Percentiles rank a stretch among this genome's conserved stretches.
Conservation (phyloP, 2,113 vertebrate species). For the Diadophis punctatus region DNA sequence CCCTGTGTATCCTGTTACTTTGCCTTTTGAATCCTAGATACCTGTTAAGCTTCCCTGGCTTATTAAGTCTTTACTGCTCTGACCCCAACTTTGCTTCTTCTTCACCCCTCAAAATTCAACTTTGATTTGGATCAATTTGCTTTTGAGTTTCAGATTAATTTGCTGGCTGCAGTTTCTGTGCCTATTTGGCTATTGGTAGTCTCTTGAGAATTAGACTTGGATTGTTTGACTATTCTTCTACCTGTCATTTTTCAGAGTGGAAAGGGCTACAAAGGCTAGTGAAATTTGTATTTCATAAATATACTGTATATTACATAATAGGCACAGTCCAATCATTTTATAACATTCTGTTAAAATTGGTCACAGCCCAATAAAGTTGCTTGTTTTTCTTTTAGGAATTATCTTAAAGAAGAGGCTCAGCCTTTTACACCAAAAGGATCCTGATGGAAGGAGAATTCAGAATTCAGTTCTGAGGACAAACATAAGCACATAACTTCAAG, state of each 20-base stretch:
- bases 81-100: background rate
- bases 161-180: background rate
- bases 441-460: no score
- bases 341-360: background rate
- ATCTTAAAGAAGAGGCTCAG: background rate
- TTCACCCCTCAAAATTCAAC: background rate
- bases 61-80: background rate
- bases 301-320: background rate
- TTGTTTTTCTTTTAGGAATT: background rate
- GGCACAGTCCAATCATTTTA: background rate
- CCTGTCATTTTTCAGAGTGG: background rate
- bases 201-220: background rate
- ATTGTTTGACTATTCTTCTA: background rate
- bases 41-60: background rate
- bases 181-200: background rate
- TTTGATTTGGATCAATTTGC: background rate
- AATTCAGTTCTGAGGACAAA: background rate
- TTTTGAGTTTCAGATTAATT: background rate
- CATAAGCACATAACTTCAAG: background rate
- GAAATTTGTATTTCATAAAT: background rate
- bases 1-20: background rate
- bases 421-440: background rate
- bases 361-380: background rate
- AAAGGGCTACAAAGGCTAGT: background rate
- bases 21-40: background rate